Evolutionary conservation across 2,888 invertebrate species (phyloP).

Genomic region (Willowsia nigromaculata): DNA sequence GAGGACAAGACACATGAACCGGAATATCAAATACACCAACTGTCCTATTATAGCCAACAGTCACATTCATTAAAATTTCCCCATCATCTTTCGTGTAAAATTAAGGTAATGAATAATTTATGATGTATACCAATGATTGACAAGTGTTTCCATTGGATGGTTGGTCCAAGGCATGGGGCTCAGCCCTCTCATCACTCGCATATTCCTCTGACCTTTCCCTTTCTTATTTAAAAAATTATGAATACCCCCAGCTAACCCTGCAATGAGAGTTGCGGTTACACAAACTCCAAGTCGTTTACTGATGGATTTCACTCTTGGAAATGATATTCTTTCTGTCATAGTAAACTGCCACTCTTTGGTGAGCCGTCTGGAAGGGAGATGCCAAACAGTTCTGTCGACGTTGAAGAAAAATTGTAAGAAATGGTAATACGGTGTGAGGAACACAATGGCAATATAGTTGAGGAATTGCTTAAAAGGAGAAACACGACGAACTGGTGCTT

Average conservation of each 20-base stretch:
- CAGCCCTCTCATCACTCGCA: conserved; percentile 66
- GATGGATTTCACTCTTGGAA: conserved; percentile 68
- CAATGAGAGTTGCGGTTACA: conserved; percentile 74
- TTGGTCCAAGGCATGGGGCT: conserved; percentile 73
- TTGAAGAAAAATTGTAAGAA: conserved; percentile 73
- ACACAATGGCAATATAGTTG: conserved; percentile 44
- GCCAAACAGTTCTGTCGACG: conserved; percentile 76
- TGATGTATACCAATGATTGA: conserved; percentile 75
- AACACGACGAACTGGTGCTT: conserved; percentile 19
- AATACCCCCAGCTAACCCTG: conserved; percentile 76
- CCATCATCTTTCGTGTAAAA: too few species aligned
- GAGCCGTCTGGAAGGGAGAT: conserved; percentile 68
- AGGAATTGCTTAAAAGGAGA: not conserved
- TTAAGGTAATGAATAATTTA: too few species aligned
- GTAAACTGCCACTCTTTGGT: conserved; percentile 60
- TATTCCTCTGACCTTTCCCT: conserved; percentile 57
- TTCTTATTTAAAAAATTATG: conserved; percentile 72
- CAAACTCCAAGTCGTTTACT: conserved; percentile 64
- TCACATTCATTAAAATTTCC: too few species aligned
- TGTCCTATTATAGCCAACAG: conserved; percentile 69
- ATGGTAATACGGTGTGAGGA: conserved; percentile 68
- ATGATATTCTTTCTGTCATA: conserved; percentile 67
- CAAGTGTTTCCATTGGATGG: conserved; percentile 71
- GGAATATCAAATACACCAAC: conserved; percentile 69
- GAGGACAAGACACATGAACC: conserved; percentile 40